These are phyloP conservation scores for Stigmatopora argus DNA, from an alignment of 2,113 vertebrate genomes.

Conservation along the genomic window DNA sequence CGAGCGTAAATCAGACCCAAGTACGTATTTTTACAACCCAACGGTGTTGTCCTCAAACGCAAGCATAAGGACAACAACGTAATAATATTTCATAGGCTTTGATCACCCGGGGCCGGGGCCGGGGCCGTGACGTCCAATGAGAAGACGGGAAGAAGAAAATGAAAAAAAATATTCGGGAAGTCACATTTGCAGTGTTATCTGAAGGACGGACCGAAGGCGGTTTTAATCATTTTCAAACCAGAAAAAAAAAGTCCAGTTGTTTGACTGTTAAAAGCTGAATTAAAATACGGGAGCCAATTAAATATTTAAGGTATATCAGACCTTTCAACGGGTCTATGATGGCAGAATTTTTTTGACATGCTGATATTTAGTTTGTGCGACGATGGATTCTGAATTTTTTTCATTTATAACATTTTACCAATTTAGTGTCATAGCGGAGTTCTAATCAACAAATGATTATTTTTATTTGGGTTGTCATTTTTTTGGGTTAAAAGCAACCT, in stretches of 20 bases:
- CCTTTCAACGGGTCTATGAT: background rate
- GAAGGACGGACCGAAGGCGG: background rate
- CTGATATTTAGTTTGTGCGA: no score
- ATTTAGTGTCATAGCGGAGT: no score
- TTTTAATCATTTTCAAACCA: background rate
- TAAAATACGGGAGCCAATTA: background rate
- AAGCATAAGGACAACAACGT: constrained; percentile 10
- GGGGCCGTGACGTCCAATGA: background rate
- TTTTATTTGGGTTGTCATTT: no score
- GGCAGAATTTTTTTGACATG: background rate
- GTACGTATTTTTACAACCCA: constrained; percentile 21
- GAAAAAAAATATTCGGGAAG: background rate
- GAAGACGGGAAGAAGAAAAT: background rate
- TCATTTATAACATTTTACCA: no score
- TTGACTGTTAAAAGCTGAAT: background rate
- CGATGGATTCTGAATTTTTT: no score
- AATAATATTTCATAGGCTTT: constrained; percentile 10
- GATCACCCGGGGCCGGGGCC: background rate
- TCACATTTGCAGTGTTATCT: background rate
- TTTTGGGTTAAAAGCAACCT: no score
- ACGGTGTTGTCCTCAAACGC: constrained; percentile 13
- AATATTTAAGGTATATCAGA: background rate
- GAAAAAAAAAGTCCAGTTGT: background rate
- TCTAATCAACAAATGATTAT: no score
- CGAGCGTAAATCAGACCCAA: constrained; percentile 38